Conservation (phyloP, 2,797 vertebrate genomes). For the Cacajao melanocephalus region DNA sequence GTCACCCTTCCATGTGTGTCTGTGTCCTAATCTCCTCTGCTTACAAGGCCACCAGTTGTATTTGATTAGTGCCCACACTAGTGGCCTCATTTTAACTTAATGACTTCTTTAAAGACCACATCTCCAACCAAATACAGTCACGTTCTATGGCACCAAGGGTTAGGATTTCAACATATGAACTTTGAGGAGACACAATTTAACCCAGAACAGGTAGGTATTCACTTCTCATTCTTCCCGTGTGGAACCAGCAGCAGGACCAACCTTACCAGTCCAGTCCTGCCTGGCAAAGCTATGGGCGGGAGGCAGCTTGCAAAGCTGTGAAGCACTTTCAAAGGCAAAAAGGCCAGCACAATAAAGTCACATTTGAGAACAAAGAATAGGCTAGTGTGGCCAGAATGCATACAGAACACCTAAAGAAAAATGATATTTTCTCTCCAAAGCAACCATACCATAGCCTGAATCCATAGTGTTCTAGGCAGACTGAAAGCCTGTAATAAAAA, state of each 20-base stretch:
- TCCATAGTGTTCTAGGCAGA: not conserved
- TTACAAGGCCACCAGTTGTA: not conserved
- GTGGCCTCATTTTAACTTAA: not conserved
- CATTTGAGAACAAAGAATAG: not conserved
- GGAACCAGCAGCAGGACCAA: not conserved
- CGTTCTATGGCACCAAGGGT: not conserved
- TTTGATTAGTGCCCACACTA: not conserved
- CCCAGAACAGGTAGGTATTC: not conserved
- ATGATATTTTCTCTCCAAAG: not conserved
- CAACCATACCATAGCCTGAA: rapidly evolving
- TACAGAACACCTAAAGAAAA: not conserved
- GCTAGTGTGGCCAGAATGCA: not conserved
- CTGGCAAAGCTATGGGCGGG: not conserved
- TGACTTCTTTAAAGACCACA: not conserved
- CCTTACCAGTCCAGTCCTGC: no score
- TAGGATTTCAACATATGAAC: not conserved
- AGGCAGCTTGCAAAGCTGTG: not conserved
- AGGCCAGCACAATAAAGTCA: not conserved
- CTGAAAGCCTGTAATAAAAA: not conserved
- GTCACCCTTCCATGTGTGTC: not conserved
- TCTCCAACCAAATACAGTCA: not conserved
- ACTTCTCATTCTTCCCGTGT: not conserved
- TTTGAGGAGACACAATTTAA: not conserved
- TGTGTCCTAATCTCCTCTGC: not conserved
- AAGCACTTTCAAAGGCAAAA: not conserved